These are phyloP conservation scores for Agrochola lychnidis DNA, from an alignment of 2,888 invertebrate species.

Conservation along the genomic window DNA sequence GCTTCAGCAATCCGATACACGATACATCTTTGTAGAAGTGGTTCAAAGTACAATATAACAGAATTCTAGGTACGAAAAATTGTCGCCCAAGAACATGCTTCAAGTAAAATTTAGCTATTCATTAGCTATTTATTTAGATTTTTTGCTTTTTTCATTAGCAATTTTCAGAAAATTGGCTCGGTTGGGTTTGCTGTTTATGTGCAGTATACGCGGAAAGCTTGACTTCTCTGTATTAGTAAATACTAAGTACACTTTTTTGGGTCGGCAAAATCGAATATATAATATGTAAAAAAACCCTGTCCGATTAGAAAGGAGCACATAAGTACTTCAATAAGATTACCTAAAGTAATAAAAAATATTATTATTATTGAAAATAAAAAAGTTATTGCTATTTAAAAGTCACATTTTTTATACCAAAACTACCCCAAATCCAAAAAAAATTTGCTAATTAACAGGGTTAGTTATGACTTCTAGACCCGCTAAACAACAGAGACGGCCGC, in stretches of 20 bases:
- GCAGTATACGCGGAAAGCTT: background rate
- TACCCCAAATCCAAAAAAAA: too few relatives aligned
- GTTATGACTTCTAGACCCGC: too few relatives aligned
- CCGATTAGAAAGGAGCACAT: too few relatives aligned
- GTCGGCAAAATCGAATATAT: background rate
- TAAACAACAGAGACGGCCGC: too few relatives aligned
- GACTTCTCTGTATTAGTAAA: background rate
- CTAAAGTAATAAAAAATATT: too few relatives aligned
- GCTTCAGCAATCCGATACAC: constrained; percentile 12
- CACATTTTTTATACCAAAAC: too few relatives aligned
- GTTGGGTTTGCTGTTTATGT: background rate
- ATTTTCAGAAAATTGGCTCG: background rate
- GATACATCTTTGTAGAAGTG: background rate
- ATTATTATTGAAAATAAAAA: too few relatives aligned
- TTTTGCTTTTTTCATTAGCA: too few relatives aligned
- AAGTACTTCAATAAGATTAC: too few relatives aligned
- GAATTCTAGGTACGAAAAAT: background rate
- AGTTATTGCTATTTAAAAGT: too few relatives aligned
- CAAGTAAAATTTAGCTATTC: background rate
- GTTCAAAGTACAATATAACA: constrained; percentile 3
- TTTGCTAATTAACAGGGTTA: too few relatives aligned
- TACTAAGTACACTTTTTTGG: background rate
- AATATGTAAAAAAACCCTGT: too few relatives aligned
- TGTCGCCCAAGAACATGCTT: background rate
- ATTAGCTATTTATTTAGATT: background rate